phyloP scores from a whole-genome alignment of 92 coral and sea anemone species.

The Umimayanthus kanabou region DNA sequence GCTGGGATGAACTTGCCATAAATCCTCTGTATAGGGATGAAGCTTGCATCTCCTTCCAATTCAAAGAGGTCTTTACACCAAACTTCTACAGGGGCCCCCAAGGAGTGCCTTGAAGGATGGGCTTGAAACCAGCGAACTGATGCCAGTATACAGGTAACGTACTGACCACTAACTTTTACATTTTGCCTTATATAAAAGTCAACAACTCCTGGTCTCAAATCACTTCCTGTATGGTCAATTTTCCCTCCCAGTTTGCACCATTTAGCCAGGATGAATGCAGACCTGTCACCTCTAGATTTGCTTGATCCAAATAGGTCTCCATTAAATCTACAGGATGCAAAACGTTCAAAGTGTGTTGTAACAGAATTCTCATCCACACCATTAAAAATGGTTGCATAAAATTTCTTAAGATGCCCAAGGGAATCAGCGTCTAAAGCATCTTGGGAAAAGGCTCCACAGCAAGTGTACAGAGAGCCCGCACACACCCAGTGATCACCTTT shows the following conservation, averaged over 20 bases:
- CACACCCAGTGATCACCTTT: conserved; percentile 48
- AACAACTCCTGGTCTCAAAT: conserved; percentile 71
- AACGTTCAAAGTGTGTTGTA: conserved; percentile 37
- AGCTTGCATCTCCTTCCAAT: conserved; percentile 64
- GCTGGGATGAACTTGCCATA: conserved; percentile 41
- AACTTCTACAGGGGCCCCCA: conserved; percentile 61
- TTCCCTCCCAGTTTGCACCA: conserved; percentile 16
- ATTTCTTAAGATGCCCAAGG: conserved; percentile 49
- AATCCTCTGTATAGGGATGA: conserved; percentile 66
- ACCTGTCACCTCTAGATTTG: background rate
- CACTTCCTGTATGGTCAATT: conserved; percentile 31
- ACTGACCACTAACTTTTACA: conserved; percentile 41
- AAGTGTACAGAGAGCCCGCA: conserved; percentile 8
- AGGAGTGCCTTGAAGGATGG: conserved; percentile 39
- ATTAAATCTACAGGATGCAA: conserved; percentile 19
- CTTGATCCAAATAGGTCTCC: conserved; percentile 3
- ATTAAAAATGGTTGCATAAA: conserved; percentile 50
- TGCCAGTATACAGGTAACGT: conserved; percentile 55
- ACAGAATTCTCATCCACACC: conserved; percentile 53
- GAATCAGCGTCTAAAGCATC: conserved; percentile 41
- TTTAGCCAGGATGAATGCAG: background rate
- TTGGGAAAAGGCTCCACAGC: conserved; percentile 31
- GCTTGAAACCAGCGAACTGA: conserved; percentile 59
- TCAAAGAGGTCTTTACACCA: conserved; percentile 69
- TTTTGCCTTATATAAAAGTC: conserved; percentile 59